These are phyloP conservation scores for Sceliomorpha sp. DNA, from an alignment of 2,888 invertebrate species.

Conservation along the genomic window DNA sequence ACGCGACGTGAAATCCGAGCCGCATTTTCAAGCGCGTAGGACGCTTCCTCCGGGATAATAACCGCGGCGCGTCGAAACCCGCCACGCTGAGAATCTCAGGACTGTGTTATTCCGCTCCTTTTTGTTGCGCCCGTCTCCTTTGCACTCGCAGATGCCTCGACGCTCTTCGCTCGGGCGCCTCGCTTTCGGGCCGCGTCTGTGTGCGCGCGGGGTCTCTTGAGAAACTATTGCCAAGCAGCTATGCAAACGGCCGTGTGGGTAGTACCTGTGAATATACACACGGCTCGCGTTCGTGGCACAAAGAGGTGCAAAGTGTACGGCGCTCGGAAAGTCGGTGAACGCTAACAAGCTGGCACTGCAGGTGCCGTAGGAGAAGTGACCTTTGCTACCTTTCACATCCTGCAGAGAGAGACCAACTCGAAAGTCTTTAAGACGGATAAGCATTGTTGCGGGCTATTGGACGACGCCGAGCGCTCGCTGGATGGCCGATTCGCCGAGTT, in stretches of 20 bases:
- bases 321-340: conserved; percentile 49
- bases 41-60: too few species aligned
- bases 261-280: conserved; percentile 4
- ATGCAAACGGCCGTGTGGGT: conserved; percentile 17
- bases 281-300: conserved; percentile 15
- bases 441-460: conserved; percentile 32
- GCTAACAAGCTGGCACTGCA: conserved; percentile 56
- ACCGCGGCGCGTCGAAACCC: conserved; percentile 7
- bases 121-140: conserved; percentile 11
- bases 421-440: conserved; percentile 44
- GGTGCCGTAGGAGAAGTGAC: conserved; percentile 49
- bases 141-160: conserved; percentile 23
- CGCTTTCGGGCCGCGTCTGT: conserved; percentile 5
- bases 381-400: conserved; percentile 54
- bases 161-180: conserved; percentile 19
- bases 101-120: conserved; percentile 20
- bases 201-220: conserved; percentile 9
- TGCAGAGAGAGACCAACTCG: conserved; percentile 33
- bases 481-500: conserved; percentile 10
- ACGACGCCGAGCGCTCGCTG: conserved; percentile 1
- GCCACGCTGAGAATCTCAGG: conserved; percentile 16
- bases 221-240: conserved; percentile 19
- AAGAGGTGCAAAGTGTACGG: conserved; percentile 56
- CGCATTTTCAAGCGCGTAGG: too few species aligned
- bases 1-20: too few species aligned